phyloP scores from a whole-genome alignment of 2,113 vertebrate species.

The Istiophorus platypterus region DNA sequence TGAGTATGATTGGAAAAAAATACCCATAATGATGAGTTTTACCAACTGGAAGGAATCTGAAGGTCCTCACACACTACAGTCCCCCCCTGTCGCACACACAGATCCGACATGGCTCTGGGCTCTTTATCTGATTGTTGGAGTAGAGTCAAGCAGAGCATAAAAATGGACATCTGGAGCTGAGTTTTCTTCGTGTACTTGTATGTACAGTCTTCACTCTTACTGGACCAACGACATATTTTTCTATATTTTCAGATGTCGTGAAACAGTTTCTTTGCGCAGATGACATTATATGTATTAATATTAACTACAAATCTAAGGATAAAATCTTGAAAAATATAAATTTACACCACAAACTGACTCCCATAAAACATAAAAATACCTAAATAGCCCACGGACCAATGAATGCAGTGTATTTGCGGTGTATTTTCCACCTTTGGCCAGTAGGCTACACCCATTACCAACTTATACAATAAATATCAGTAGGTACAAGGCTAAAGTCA shows the following conservation, averaged over 20 bases:
- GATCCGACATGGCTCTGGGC: conserved; percentile 46
- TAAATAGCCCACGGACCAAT: not conserved
- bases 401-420: not conserved
- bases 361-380: not conserved
- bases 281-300: not conserved
- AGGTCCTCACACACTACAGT: conserved; percentile 58
- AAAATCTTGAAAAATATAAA: not conserved
- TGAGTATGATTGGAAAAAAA: not conserved
- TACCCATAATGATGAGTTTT: conserved; percentile 18
- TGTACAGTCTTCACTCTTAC: not conserved
- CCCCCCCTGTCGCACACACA: conserved; percentile 57
- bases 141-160: conserved; percentile 51
- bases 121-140: conserved; percentile 59
- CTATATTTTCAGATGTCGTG: too few relatives aligned
- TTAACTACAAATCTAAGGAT: not conserved
- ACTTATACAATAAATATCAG: not conserved
- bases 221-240: too few relatives aligned
- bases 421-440: conserved; percentile 8
- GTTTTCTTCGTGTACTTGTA: not conserved
- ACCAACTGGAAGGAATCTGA: conserved; percentile 28
- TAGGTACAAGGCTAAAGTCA: not conserved
- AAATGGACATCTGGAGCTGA: conserved; percentile 16
- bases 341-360: not conserved
- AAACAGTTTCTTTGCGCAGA: not conserved
- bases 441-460: conserved; percentile 17